Evolutionary conservation across 2,888 invertebrate species (phyloP).

Genomic region (Daptonema setosum): DNA sequence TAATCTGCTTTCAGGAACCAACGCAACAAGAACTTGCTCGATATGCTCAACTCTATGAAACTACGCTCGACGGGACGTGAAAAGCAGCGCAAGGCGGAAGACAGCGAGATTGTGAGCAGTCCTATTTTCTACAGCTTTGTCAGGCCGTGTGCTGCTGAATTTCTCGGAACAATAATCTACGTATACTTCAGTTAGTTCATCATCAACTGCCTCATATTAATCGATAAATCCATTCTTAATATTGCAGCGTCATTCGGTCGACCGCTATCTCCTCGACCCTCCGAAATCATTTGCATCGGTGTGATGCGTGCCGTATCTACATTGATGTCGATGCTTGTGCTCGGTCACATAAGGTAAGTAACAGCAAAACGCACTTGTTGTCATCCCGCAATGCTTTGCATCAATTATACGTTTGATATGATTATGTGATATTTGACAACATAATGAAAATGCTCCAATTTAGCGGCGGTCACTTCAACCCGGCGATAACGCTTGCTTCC

Average conservation of each 20-base stretch:
- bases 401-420: too few species aligned
- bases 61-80: neutral
- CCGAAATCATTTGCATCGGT: neutral
- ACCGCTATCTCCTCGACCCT: neutral
- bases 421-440: too few species aligned
- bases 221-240: too few species aligned
- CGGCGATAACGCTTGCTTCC: slow-evolving; percentile 24
- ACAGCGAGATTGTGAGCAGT: neutral
- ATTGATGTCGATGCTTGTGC: neutral
- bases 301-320: neutral
- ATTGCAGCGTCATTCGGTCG: neutral
- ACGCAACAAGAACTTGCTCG: too few species aligned
- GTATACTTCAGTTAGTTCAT: slow-evolving; percentile 2
- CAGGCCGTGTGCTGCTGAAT: slow-evolving; percentile 3
- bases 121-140: slow-evolving; percentile 4
- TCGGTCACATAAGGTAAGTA: slow-evolving; percentile 1
- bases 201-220: too few species aligned
- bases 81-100: neutral
- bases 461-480: slow-evolving; percentile 27
- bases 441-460: too few species aligned
- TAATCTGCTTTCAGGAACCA: too few species aligned
- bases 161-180: slow-evolving; percentile 1
- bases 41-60: neutral
- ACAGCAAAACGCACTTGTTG: too few species aligned
- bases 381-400: neutral